Evolutionary conservation across 2,113 vertebrate genomes (phyloP), one percentile per base, ranked within the genome.

Genomic region (Atherinomorus stipes): DNA sequence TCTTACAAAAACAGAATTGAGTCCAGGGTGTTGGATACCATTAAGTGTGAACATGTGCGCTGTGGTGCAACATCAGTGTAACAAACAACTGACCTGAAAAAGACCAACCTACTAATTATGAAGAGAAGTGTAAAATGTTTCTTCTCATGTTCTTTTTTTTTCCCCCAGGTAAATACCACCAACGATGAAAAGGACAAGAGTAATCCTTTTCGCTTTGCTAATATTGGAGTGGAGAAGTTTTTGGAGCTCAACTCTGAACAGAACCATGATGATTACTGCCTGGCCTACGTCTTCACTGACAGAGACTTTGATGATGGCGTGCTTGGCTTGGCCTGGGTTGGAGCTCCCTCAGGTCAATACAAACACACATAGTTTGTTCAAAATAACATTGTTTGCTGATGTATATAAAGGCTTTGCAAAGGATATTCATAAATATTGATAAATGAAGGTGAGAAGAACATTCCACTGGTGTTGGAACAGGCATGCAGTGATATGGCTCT

Each of bases 211-310:
- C 95, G 97, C 73, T 98, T 99, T 88, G 91, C 95, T 31, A 99
- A 99, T 79, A 99, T 99, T 37, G 98, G 98, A 16, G 98, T 99
- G 89, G 98, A 99, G 85, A 99, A 98, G 84, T 99, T 99, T 85
- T 92, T 99, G 89, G 97, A 99, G 74, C 93, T 99, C 31, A 99
- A 99, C 88, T 99, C 98, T 0, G 98, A 99, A 47, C 97, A 99
- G 94, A 98, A 99, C 89, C 97, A 99, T 7, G 94, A 99, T 67
- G 96, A 97, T 81, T 99, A 98, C 90, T 99, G 98, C 86, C 93
- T 99, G 81, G 97, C 98, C 78, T 99, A 99, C 63, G 96, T 99
- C 79, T 99, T 99, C 85, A 99, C 96, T 12, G 97, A 99, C 86
- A 91, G 98, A 65, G 98, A 99, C 89, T 99, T 99, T 91, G 98